Percentiles rank a stretch among this genome's conserved stretches.
These are phyloP conservation scores for Cenopis cana DNA, from an alignment of 2,888 invertebrate species.

Conservation along the genomic window DNA sequence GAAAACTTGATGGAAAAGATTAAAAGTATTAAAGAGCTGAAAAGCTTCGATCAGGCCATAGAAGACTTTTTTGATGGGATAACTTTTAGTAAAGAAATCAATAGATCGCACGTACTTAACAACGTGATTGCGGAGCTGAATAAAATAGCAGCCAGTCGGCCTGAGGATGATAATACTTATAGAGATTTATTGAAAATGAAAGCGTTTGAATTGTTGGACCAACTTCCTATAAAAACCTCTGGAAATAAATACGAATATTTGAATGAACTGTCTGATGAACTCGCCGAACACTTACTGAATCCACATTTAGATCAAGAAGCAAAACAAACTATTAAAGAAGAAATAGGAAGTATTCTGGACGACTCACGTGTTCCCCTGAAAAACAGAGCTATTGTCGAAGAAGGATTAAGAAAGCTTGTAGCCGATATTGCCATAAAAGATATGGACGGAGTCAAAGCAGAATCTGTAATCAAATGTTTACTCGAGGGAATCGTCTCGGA, in stretches of 20 bases:
- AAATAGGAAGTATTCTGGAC: slow-evolving; percentile 14
- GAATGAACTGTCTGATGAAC: slow-evolving; percentile 45
- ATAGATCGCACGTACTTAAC: slow-evolving; percentile 46
- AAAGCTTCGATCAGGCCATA: slow-evolving; percentile 49
- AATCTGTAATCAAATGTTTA: background rate
- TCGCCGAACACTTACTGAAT: slow-evolving; percentile 47
- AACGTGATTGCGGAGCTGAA: slow-evolving; percentile 50
- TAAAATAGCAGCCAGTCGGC: slow-evolving; percentile 45
- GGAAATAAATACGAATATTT: slow-evolving; percentile 39
- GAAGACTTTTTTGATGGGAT: slow-evolving; percentile 49
- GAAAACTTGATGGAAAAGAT: slow-evolving; percentile 52
- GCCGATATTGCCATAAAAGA: slow-evolving; percentile 8
- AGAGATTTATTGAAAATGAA: slow-evolving; percentile 49
- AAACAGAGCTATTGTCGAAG: slow-evolving; percentile 18
- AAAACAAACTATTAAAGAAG: background rate
- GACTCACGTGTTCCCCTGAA: background rate
- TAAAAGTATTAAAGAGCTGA: slow-evolving; percentile 43
- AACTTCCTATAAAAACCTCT: slow-evolving; percentile 46
- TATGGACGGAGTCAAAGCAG: slow-evolving; percentile 2
- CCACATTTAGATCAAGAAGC: background rate
- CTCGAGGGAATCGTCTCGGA: slow-evolving; percentile 12
- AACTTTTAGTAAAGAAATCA: slow-evolving; percentile 44
- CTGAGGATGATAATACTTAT: slow-evolving; percentile 46
- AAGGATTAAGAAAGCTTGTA: background rate
- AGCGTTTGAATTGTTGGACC: slow-evolving; percentile 49